Conservation (phyloP, 2,113 vertebrate species). For the Vimba vimba region DNA sequence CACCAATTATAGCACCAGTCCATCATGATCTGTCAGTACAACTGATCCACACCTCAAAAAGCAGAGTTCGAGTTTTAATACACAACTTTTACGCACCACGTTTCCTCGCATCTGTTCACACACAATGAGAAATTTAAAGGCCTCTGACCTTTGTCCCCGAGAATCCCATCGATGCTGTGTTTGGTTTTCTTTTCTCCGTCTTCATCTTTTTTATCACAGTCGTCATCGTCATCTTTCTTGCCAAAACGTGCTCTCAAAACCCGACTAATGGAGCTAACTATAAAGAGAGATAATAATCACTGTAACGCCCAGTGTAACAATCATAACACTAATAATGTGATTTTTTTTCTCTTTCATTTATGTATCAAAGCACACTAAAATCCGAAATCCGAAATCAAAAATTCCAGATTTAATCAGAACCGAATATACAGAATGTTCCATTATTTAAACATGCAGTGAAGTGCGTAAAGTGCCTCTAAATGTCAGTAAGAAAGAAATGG, state of each 20-base stretch:
- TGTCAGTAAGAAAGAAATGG: constrained; percentile 68
- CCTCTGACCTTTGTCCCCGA: constrained; percentile 97
- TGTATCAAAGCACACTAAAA: not conserved
- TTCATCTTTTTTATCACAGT: constrained; percentile 97
- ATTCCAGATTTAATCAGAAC: not conserved
- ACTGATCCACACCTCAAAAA: not conserved
- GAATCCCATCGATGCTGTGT: constrained; percentile 98
- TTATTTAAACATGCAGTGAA: not conserved
- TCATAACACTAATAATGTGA: not conserved
- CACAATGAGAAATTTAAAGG: constrained; percentile 2
- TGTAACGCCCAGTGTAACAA: not conserved
- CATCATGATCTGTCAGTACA: constrained; percentile 2
- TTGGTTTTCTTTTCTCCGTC: constrained; percentile 99
- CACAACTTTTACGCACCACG: not conserved
- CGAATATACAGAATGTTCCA: too few species aligned
- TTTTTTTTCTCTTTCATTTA: not conserved
- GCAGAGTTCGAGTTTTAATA: not conserved
- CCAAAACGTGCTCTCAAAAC: constrained; percentile 99
- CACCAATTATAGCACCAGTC: constrained; percentile 29
- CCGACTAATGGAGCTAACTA: constrained; percentile 99
- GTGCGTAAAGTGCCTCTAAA: not conserved
- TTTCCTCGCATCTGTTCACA: not conserved
- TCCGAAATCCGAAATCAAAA: not conserved
- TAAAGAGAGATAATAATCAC: constrained; percentile 68
- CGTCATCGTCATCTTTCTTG: constrained; percentile 97